Base-by-base conservation (phyloP, 2,888 invertebrate genomes). In the Cacoxenus indagator region DNA sequence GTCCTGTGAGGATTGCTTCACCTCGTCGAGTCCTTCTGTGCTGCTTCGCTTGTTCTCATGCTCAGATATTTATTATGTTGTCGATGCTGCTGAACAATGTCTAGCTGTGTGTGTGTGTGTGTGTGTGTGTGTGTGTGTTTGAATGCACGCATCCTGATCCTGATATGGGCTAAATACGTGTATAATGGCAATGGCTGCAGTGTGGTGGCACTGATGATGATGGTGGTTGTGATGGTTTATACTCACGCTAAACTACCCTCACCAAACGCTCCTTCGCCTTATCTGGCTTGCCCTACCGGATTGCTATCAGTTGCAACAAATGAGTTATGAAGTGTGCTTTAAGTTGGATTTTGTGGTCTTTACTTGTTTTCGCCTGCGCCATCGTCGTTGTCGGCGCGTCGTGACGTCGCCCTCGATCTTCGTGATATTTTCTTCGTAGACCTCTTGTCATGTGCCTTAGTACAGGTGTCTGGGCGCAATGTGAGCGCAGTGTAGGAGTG, bases 261-360 rank as follows among this genome's bases (percentile, higher is more conserved):
- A 24, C 31, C 14, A 19, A 6, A 55, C 17, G 11, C n/a, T n/a
- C 48, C 17, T 27, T 19, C 29, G 27, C 26, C 29, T 17, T 57
- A 17, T 17, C 4, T 14, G 31, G 6, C 11, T 8, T 46, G 27
- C 11, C 11, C 61, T 46, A 26, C 2, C 54, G 31, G 54, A 27
- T 54, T 48, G 46, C 55, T 65, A 24, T 64, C 48, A 65, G 45
- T 31, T 62, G 43, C 71, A 64, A 70, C 75, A 78, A 82, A 82
- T 82, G 79, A 82, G 78, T 78, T 80, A 80, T 80, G 76, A 81
- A 76, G 72, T 76, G 69, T 64, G 70, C 72, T 70, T 77, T 69
- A 68, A 64, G 65, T 68, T 65, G 71, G 81, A 81, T 76, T 75
- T 77, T 69, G 76, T 77, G 79, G 78, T 65, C 79, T 79, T 78